A percentile compares a stretch with the other conserved stretches of the same genome.
phyloP scores from a whole-genome alignment of 1,140 invertebrate genomes.

The Cardiocondyla obscurior region DNA sequence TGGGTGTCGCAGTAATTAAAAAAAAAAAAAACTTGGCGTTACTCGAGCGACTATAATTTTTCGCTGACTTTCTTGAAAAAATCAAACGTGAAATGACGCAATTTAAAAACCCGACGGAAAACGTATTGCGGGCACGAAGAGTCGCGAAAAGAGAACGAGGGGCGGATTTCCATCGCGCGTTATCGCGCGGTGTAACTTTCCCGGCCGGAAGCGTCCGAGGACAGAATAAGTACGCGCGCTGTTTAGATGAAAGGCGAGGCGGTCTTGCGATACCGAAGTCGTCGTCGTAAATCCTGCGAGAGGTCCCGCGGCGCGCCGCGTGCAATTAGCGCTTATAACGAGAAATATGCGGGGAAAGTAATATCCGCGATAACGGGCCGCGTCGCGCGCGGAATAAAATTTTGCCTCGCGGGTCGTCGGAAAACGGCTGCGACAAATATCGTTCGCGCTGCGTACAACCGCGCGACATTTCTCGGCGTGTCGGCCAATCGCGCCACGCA shows the following conservation, averaged over 20 bases:
- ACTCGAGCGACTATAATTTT: too few relatives aligned
- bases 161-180: background rate
- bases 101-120: background rate
- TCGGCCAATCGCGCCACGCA: conserved; percentile 71
- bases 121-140: too few relatives aligned
- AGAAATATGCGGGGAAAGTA: conserved; percentile 52
- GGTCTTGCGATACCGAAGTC: conserved; percentile 30
- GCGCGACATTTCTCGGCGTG: conserved; percentile 52
- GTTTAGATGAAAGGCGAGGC: conserved; percentile 20
- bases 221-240: conserved; percentile 28
- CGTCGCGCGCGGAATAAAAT: conserved; percentile 52
- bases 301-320: conserved; percentile 1
- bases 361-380: conserved; percentile 40
- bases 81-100: too few relatives aligned
- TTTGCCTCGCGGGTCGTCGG: background rate
- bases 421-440: conserved; percentile 63
- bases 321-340: conserved; percentile 37
- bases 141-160: background rate
- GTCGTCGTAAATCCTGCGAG: conserved; percentile 40
- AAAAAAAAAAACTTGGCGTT: too few relatives aligned
- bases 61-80: background rate
- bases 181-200: conserved; percentile 37
- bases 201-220: conserved; percentile 31
- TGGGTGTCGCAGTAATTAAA: too few relatives aligned
- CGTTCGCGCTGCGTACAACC: conserved; percentile 20